phyloP scores from a whole-genome alignment of 2,113 vertebrate species.

The Micromys minutus region DNA sequence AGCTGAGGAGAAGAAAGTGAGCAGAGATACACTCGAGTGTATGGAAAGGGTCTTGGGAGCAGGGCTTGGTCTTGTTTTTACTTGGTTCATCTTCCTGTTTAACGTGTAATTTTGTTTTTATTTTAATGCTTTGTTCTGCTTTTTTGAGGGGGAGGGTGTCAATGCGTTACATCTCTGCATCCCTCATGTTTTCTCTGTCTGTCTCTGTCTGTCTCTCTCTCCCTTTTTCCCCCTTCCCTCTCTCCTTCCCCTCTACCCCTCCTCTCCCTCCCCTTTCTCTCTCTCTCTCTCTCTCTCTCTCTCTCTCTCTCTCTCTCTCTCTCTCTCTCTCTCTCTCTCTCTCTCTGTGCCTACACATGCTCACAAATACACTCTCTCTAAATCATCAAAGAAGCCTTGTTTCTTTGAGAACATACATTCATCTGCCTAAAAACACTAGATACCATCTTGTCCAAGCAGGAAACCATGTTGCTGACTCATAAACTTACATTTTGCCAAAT shows the following conservation, averaged over 20 bases:
- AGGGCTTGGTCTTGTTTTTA: not conserved
- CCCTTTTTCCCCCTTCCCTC: not conserved
- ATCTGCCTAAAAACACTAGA: not conserved
- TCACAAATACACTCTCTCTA: not conserved
- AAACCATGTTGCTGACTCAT: not conserved
- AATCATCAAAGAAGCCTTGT: not conserved
- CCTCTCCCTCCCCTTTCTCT: too few relatives aligned
- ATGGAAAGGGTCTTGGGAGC: not conserved
- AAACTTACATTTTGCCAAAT: not conserved
- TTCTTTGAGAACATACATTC: not conserved
- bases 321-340: too few relatives aligned
- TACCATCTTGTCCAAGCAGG: not conserved
- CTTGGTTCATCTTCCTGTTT: not conserved
- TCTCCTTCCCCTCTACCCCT: too few relatives aligned
- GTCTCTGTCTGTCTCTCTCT: not conserved
- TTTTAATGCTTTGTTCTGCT: not conserved
- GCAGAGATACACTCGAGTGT: not conserved
- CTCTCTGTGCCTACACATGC: not conserved
- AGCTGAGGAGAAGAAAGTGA: not conserved
- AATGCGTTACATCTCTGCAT: not conserved
- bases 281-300: too few relatives aligned
- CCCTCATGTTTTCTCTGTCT: not conserved
- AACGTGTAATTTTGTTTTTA: not conserved
- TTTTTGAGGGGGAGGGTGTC: too few relatives aligned
- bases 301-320: too few relatives aligned